These are phyloP conservation scores for Cantharis flavilabris DNA, from an alignment of 2,888 invertebrate species.

Conservation along the genomic window DNA sequence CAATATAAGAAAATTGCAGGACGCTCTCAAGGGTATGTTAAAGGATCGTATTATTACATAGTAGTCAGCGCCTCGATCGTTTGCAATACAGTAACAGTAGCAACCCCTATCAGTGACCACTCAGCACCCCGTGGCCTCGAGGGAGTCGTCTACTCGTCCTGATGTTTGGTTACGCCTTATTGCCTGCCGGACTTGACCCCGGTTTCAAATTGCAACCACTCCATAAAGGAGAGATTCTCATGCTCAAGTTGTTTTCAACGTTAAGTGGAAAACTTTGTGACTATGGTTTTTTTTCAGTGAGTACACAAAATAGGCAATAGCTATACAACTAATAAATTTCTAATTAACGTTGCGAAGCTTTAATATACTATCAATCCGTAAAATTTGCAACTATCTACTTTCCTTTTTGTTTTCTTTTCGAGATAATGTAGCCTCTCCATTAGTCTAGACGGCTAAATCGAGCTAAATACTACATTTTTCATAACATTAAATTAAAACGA, in stretches of 20 bases:
- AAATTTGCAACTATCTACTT: too few species aligned
- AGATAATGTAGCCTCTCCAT: not conserved
- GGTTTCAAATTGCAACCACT: conserved; percentile 36
- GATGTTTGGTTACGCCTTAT: conserved; percentile 56
- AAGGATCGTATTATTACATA: conserved; percentile 23
- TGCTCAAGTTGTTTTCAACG: conserved; percentile 30
- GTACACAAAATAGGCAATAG: not conserved
- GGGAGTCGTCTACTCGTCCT: conserved; percentile 51
- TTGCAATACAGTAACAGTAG: conserved; percentile 20
- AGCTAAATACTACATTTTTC: not conserved
- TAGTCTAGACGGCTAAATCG: not conserved
- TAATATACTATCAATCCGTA: too few species aligned
- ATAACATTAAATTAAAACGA: not conserved
- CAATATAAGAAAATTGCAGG: conserved; percentile 23
- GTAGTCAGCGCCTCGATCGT: conserved; percentile 17
- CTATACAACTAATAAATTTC: not conserved
- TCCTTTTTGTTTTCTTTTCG: too few species aligned
- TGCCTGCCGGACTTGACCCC: conserved; percentile 45
- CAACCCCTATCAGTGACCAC: conserved; percentile 47
- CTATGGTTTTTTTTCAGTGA: conserved; percentile 8
- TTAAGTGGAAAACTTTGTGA: conserved; percentile 29
- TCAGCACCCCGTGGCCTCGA: conserved; percentile 50
- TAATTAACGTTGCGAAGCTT: not conserved
- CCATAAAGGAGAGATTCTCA: conserved; percentile 29
- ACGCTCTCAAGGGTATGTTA: conserved; percentile 22